Evolutionary conservation across 2,888 invertebrate genomes (phyloP).

Genomic region (Xestia sexstrigata): DNA sequence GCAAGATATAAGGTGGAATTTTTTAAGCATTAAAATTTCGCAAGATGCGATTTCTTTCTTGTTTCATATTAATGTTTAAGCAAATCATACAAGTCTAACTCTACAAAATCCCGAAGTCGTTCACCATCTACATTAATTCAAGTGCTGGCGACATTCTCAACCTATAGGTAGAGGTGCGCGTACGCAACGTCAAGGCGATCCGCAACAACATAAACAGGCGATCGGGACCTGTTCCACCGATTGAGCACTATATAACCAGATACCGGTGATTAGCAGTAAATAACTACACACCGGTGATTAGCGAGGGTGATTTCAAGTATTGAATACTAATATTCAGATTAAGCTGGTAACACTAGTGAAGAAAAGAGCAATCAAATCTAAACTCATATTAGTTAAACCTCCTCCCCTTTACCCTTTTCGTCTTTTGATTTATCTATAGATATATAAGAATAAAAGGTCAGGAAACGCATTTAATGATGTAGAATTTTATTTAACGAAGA

Average conservation of each 20-base stretch:
- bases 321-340: slow-evolving; percentile 22
- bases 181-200: slow-evolving; percentile 68
- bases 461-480: neutral
- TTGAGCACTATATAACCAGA: slow-evolving; percentile 52
- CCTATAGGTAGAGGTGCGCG: slow-evolving; percentile 50
- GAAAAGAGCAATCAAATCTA: neutral
- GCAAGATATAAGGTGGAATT: neutral
- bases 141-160: slow-evolving; percentile 58
- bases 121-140: slow-evolving; percentile 16
- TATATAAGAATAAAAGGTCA: neutral
- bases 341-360: neutral
- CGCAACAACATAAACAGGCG: slow-evolving; percentile 61
- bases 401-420: too few relatives aligned
- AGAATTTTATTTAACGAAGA: neutral
- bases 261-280: slow-evolving; percentile 21
- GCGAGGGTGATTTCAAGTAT: slow-evolving; percentile 33
- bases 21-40: neutral
- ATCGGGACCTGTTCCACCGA: slow-evolving; percentile 56
- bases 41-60: neutral
- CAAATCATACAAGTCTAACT: too few relatives aligned
- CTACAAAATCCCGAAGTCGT: slow-evolving; percentile 12
- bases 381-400: too few relatives aligned
- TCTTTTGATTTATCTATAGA: too few relatives aligned
- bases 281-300: slow-evolving; percentile 44
- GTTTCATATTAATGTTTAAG: too few relatives aligned